Base-by-base conservation (phyloP, 2,797 vertebrate species). In the Xiphophorus birchmanni region DNA sequence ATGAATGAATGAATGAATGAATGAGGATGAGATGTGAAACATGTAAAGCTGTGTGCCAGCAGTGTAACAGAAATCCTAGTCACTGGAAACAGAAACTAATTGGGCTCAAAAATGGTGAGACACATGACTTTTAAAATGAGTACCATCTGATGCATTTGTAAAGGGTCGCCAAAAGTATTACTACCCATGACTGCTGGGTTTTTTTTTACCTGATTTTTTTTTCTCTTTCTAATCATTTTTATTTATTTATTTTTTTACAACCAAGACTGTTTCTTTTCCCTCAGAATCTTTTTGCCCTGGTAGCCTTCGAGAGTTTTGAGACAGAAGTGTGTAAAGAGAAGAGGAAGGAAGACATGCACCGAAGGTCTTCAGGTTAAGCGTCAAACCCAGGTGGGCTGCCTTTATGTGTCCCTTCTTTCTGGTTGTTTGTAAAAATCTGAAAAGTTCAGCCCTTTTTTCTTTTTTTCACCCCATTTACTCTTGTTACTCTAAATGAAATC, bases 41-140 rank as follows among this genome's bases (percentile, higher is more conserved):
- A 78, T 89, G 89, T 84, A 78, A 89, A 90, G 86, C 88, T 91
- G 91, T 91, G 90, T 90, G 87, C 91, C 91, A 92, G 85, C 89
- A 78, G 84, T 85, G 86, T 91, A 86, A 92, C 94, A 91, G 94
- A 93, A 95, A 96, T 89, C 95, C 89, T 96, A 96, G 94, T 95
- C 96, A 96, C 96, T 97, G 95, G 95, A 95, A 96, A 95, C 92
- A 93, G 88, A 94, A 93, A 95, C 96, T 97, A 96, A 97, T 96
- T 95, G 96, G 93, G 93, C 85, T 95, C 96, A 91, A 94, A 94
- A 88, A 82, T 82, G 83, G 86, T 89, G 88, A 84, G 85, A 78
- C 48, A 40, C 83, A 77, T 78, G 77, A 78, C 84, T 86, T 6
- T 42, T 42, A 86, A 83, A 50, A 73, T 75, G 65, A 17, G 44